These are phyloP conservation scores for Fulica atra DNA, from an alignment of 2,113 vertebrate species.

Conservation along the genomic window DNA sequence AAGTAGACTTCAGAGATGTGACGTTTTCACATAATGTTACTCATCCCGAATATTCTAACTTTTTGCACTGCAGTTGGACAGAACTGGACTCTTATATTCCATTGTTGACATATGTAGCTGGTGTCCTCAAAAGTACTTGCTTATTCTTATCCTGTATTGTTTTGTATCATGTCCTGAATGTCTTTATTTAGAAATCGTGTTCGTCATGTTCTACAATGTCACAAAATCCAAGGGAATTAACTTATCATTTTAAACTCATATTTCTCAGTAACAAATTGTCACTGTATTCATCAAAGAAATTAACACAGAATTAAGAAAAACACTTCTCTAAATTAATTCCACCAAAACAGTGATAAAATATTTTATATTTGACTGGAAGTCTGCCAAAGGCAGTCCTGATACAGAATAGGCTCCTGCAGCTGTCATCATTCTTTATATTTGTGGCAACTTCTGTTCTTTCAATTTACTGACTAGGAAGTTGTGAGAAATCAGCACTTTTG, in stretches of 20 bases:
- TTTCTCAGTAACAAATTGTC: constrained; percentile 52
- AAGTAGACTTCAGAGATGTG: not conserved
- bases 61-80: not conserved
- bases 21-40: not conserved
- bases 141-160: not conserved
- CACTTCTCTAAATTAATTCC: constrained; percentile 41
- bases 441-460: not conserved
- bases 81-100: not conserved
- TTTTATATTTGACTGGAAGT: constrained; percentile 18
- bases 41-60: not conserved
- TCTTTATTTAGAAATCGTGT: constrained; percentile 52
- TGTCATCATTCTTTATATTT: constrained; percentile 8
- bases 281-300: constrained; percentile 33
- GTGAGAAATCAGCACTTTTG: not conserved
- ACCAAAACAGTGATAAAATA: constrained; percentile 5
- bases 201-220: constrained; percentile 4
- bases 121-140: not conserved
- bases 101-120: not conserved
- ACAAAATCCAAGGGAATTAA: constrained; percentile 49
- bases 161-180: not conserved
- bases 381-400: not conserved
- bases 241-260: constrained; percentile 49
- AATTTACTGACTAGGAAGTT: not conserved
- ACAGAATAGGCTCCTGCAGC: not conserved
- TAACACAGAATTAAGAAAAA: constrained; percentile 39